Evolutionary conservation across 2,888 invertebrate genomes (phyloP).

Genomic region (Hemithea aestivaria): DNA sequence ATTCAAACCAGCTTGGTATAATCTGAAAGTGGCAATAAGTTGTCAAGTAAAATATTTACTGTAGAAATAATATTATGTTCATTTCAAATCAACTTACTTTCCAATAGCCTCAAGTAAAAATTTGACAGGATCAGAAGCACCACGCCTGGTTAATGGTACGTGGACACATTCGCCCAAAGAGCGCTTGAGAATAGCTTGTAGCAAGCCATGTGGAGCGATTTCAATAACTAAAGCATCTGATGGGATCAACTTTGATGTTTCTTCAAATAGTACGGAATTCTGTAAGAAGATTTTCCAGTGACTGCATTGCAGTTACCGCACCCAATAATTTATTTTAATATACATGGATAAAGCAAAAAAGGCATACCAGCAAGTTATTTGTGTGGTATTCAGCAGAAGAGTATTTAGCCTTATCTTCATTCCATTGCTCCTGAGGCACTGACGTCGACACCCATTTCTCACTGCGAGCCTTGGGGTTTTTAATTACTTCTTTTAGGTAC

Average conservation of each 20-base stretch:
- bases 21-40: conserved; percentile 54
- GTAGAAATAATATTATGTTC: neutral
- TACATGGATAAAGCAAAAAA: no score
- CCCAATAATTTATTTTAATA: no score
- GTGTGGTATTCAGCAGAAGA: conserved; percentile 92
- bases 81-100: conserved; percentile 58
- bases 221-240: conserved; percentile 87
- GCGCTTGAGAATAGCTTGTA: conserved; percentile 89
- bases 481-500: conserved; percentile 80
- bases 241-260: conserved; percentile 85
- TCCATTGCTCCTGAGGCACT: conserved; percentile 75
- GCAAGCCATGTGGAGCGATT: conserved; percentile 90
- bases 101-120: conserved; percentile 79
- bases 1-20: conserved; percentile 85
- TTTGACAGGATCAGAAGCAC: conserved; percentile 76
- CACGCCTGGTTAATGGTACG: conserved; percentile 81
- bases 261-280: conserved; percentile 85
- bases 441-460: conserved; percentile 90
- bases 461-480: conserved; percentile 81
- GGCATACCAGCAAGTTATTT: conserved; percentile 85
- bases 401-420: conserved; percentile 50
- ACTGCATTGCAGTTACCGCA: no score
- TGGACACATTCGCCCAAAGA: conserved; percentile 82
- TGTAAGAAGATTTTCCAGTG: conserved; percentile 15
- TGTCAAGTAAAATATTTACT: neutral